Base-by-base conservation (phyloP, 2,113 vertebrate genomes). In the Pedionomus torquatus region DNA sequence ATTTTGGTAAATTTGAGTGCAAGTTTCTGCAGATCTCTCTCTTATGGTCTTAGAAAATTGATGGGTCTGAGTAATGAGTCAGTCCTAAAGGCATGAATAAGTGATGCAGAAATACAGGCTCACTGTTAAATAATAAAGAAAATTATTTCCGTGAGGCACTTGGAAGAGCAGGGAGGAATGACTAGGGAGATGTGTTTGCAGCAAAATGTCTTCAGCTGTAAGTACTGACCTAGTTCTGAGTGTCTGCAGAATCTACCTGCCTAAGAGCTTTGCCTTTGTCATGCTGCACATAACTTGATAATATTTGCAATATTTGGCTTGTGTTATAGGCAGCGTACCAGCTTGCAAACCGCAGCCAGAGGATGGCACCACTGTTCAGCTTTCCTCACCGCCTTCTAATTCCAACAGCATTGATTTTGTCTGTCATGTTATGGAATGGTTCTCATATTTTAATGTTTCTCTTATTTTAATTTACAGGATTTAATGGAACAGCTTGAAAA, bases 401-500 rank as follows among this genome's bases (percentile, higher is more conserved):
- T 96, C 98, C 98, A 97, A 97, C 97, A 87, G 30, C 83, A 44
- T 76, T 82, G 43, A 66, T 95, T 49, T 74, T 90, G 54, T 96
- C 70, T 92, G 39, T 63, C 71, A 58, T 5, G 1, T 15, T n/a
- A 7, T 13, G 26, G 43, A 17, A 11, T n/a, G 90, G 81, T 26
- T 93, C 85, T 94, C 26, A 3, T 74, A 31, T 28, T 77, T 93
- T 65, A 80, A 43, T 77, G 46, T 14, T 87, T 61, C 46, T 95
- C 51, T 95, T 54, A 39, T 90, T 97, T 95, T 80, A n/a, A 96
- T 92, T 79, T 71, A 71, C 94, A 99, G 99, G 99, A 99, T 98
- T 98, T 99, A 61, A 99, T 99, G 99, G 99, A 99, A 94, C 99
- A 99, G 97, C 97, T 99, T 93, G 99, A 99, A 98, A 99, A 99